Conservation (phyloP, 2,797 vertebrate genomes). For the Mormyrops boulengeri region DNA sequence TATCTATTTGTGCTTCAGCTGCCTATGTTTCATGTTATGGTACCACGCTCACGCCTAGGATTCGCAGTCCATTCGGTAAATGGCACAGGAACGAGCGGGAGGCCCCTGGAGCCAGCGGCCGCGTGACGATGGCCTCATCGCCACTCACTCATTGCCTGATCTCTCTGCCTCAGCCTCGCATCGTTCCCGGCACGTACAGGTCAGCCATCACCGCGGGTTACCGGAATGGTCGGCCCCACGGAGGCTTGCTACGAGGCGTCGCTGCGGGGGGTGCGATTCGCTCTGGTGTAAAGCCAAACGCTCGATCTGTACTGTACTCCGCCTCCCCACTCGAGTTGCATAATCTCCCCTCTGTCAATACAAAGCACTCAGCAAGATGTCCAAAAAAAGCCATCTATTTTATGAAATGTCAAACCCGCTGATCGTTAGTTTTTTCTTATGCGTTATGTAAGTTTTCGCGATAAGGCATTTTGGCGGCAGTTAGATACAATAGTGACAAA, state of each 20-base stretch:
- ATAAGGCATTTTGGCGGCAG: not conserved
- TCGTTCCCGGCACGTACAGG: not conserved
- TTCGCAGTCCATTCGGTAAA: not conserved
- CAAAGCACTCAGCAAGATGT: slow-evolving; percentile 8
- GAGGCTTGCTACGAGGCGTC: not conserved
- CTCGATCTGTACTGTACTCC: not conserved
- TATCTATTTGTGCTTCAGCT: not conserved
- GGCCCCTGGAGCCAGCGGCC: not conserved
- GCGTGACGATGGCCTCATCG: not conserved
- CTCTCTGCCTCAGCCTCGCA: not conserved
- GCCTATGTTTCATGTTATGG: not conserved
- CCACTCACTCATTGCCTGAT: not conserved
- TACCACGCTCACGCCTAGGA: not conserved
- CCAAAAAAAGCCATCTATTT: not conserved
- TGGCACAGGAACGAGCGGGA: not conserved
- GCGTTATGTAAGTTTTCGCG: not conserved
- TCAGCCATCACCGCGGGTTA: not conserved
- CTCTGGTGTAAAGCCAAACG: not conserved
- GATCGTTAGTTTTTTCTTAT: not conserved
- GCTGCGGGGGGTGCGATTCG: not conserved
- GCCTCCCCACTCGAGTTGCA: slow-evolving; percentile 15
- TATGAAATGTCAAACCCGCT: not conserved
- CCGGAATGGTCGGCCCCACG: not conserved
- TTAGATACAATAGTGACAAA: not conserved
- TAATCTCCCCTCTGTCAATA: slow-evolving; percentile 14